Evolutionary conservation across 2,888 invertebrate species (phyloP).

Genomic region (Mythimna lalbum): DNA sequence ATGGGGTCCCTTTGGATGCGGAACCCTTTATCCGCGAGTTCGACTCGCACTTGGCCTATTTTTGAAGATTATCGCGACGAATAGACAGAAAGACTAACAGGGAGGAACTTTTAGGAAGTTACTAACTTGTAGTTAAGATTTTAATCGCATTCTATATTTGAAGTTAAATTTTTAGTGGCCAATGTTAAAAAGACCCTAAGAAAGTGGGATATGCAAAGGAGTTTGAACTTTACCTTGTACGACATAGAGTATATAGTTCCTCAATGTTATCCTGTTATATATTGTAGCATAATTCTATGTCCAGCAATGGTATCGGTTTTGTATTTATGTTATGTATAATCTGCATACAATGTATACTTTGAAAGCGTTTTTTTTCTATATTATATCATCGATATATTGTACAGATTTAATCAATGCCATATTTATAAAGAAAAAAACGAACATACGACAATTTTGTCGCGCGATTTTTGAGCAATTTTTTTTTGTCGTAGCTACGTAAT

Average conservation of each 20-base stretch:
- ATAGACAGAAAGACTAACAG: too few relatives aligned
- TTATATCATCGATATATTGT: slow-evolving; percentile 71
- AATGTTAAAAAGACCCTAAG: neutral
- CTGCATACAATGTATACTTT: slow-evolving; percentile 85
- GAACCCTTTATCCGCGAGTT: too few relatives aligned
- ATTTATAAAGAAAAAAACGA: slow-evolving; percentile 46
- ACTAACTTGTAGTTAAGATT: too few relatives aligned
- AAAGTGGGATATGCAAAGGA: neutral
- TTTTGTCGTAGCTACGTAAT: slow-evolving; percentile 20
- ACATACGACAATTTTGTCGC: slow-evolving; percentile 35
- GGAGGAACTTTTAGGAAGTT: too few relatives aligned
- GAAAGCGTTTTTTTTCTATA: slow-evolving; percentile 84
- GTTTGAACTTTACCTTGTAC: neutral
- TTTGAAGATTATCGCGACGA: too few relatives aligned
- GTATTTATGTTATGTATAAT: slow-evolving; percentile 66
- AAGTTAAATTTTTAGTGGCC: neutral
- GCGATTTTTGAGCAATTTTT: slow-evolving; percentile 60
- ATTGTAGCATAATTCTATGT: neutral
- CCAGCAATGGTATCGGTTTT: slow-evolving; percentile 4
- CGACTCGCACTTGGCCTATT: too few relatives aligned
- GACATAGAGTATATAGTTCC: neutral
- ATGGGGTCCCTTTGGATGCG: too few relatives aligned
- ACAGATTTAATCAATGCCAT: slow-evolving; percentile 61
- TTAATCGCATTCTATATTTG: neutral
- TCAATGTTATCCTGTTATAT: neutral